phyloP scores from a whole-genome alignment of 1,140 invertebrate genomes.

The Hesperophylax magnus region DNA sequence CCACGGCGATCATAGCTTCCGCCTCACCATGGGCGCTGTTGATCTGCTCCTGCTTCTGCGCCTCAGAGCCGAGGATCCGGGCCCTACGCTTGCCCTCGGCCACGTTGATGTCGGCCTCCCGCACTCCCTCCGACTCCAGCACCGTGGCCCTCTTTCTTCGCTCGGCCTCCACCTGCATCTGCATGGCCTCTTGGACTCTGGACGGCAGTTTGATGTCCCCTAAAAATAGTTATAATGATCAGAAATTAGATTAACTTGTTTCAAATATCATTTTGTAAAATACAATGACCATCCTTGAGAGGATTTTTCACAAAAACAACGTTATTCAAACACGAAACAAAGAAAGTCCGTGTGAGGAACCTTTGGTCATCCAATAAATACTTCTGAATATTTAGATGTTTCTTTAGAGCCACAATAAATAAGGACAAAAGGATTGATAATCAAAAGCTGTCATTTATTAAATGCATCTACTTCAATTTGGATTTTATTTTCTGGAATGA shows the following conservation, averaged over 20 bases:
- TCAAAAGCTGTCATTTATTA: too few species aligned
- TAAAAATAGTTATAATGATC: slow-evolving; percentile 61
- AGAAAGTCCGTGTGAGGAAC: too few species aligned
- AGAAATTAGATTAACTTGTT: not conserved
- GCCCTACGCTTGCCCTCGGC: slow-evolving; percentile 95
- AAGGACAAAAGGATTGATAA: too few species aligned
- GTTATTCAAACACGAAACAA: too few species aligned
- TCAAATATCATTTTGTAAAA: too few species aligned
- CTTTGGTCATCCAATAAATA: too few species aligned
- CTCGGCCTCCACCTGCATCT: slow-evolving; percentile 99
- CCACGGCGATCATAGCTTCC: slow-evolving; percentile 86
- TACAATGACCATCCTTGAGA: too few species aligned
- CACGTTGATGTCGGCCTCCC: slow-evolving; percentile 97
- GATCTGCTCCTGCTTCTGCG: slow-evolving; percentile 88
- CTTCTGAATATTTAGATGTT: too few species aligned
- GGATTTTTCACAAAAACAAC: too few species aligned
- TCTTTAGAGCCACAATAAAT: too few species aligned
- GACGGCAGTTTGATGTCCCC: slow-evolving; percentile 94
- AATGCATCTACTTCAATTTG: too few species aligned
- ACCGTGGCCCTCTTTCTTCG: slow-evolving; percentile 96
- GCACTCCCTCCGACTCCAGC: slow-evolving; percentile 95
- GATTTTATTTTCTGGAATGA: too few species aligned
- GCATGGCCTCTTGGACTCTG: slow-evolving; percentile 98
- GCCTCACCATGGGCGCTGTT: slow-evolving; percentile 92
- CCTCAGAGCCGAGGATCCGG: slow-evolving; percentile 94